Percentiles rank a stretch among this genome's conserved stretches.
phyloP scores from a whole-genome alignment of 2,888 invertebrate species.

The Catonia carolina region DNA sequence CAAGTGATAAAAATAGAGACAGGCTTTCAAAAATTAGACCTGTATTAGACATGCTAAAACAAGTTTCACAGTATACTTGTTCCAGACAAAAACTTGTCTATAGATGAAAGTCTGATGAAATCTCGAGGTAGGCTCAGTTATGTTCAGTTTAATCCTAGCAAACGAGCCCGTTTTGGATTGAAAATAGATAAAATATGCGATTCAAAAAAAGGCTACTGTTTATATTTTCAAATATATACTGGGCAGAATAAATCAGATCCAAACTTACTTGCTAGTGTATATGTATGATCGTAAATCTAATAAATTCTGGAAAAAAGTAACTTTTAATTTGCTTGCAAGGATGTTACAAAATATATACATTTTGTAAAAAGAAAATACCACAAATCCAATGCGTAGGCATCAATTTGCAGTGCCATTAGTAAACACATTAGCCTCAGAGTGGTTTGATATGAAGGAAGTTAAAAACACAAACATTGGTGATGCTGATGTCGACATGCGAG shows the following conservation, averaged over 20 bases:
- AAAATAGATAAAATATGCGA: constrained; percentile 38
- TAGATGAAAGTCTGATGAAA: constrained; percentile 39
- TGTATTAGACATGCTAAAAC: constrained; percentile 1
- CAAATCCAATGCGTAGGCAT: background rate
- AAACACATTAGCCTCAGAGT: background rate
- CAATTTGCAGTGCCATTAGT: background rate
- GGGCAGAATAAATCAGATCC: constrained; percentile 7
- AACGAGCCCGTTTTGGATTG: constrained; percentile 37
- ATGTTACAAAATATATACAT: too few relatives aligned
- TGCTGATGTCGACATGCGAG: background rate
- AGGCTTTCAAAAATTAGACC: constrained; percentile 25
- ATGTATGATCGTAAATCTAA: background rate
- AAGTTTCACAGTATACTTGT: background rate
- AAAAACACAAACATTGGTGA: background rate
- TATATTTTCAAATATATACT: background rate
- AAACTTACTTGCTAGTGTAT: background rate
- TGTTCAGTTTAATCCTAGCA: constrained; percentile 38
- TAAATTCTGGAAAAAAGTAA: constrained; percentile 3
- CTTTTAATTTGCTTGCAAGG: background rate
- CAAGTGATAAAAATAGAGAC: too few relatives aligned
- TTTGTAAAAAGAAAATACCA: background rate
- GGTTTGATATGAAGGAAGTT: constrained; percentile 4
- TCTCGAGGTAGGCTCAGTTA: constrained; percentile 38
- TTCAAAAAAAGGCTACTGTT: constrained; percentile 2
- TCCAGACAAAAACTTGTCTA: constrained; percentile 34